Base-by-base conservation (phyloP, 23 tunicate species). In the Trididemnum clinides region DNA sequence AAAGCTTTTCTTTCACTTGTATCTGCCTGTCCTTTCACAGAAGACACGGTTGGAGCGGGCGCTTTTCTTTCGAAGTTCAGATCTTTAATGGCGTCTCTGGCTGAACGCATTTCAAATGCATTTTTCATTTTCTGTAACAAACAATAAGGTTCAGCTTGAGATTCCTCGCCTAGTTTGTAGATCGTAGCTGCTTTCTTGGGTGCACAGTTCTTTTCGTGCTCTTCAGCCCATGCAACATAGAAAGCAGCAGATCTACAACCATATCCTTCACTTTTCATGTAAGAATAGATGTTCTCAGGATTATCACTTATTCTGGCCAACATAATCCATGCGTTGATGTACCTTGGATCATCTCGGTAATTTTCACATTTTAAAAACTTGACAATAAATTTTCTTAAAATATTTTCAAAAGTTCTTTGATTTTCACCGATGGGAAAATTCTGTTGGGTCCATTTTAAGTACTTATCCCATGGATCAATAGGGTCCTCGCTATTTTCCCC, bases 151-250 rank as follows among this genome's bases (percentile, higher is more conserved):
- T 86, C 71, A 28, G 97, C 97, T 66, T 58, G 31, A 51, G 83
- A 82, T 34, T 87, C 63, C 36, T 81, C 84, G 28, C 91, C 97
- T 7, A 73, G 62, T 39, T 83, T 44, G 66, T 82, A 92, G 57
- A 92, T 83, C 0, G 64, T 29, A 38, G 89, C 73, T 3, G 97
- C 97, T 37, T 83, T 92, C 64, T 87, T 92, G 2, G 27, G 2
- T 12, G 80, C 70, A 33, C 88, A 82, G 71, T 83, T 74, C 71
- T 92, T 92, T 57, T 87, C 97, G 44, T 63, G 54, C 30, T 92
- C 97, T 35, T 92, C 97, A 0, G 97, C 97, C 97, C 97, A 92
- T 18, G 84, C 78, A 28, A 92, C 51, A 63, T 92, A 92, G 57
- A 92, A 92, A 3, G 81, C 29, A 19, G 97, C 88, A 75, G 79